phyloP scores from a whole-genome alignment of 1,140 invertebrate genomes.

The Solen grandis region DNA sequence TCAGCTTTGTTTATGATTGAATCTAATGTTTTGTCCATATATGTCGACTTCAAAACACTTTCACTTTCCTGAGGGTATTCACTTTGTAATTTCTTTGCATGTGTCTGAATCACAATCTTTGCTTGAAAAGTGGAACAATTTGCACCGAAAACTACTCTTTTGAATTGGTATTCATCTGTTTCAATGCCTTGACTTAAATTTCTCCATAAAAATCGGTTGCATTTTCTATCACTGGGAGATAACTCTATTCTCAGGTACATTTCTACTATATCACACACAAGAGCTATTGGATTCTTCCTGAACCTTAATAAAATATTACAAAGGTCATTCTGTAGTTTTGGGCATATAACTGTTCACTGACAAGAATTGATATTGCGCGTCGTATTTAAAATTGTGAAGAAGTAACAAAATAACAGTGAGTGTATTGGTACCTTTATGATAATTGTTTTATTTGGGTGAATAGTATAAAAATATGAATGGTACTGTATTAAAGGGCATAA shows the following conservation, averaged over 20 bases:
- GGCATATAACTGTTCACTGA: too few relatives aligned
- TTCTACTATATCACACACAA: constrained; percentile 55
- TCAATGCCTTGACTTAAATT: not conserved
- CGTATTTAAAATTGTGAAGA: too few relatives aligned
- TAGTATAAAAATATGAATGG: too few relatives aligned
- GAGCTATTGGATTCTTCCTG: constrained; percentile 52
- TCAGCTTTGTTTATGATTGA: not conserved
- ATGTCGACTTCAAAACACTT: constrained; percentile 15
- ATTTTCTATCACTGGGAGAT: not conserved
- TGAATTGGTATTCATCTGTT: constrained; percentile 21
- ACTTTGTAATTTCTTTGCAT: not conserved
- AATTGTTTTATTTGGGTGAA: too few relatives aligned
- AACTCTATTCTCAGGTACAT: constrained; percentile 49
- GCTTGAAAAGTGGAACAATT: constrained; percentile 50
- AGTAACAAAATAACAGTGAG: too few relatives aligned
- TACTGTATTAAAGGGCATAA: too few relatives aligned
- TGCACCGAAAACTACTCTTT: constrained; percentile 39
- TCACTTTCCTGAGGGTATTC: constrained; percentile 12
- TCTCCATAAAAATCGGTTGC: constrained; percentile 47
- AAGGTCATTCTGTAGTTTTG: constrained; percentile 76
- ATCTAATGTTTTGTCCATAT: constrained; percentile 38
- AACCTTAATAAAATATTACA: constrained; percentile 61
- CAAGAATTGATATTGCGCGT: too few relatives aligned
- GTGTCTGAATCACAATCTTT: constrained; percentile 29
- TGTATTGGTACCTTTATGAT: too few relatives aligned